Evolutionary conservation across 2,113 vertebrate species (phyloP).

Genomic region (Hydrolagus affinis): DNA sequence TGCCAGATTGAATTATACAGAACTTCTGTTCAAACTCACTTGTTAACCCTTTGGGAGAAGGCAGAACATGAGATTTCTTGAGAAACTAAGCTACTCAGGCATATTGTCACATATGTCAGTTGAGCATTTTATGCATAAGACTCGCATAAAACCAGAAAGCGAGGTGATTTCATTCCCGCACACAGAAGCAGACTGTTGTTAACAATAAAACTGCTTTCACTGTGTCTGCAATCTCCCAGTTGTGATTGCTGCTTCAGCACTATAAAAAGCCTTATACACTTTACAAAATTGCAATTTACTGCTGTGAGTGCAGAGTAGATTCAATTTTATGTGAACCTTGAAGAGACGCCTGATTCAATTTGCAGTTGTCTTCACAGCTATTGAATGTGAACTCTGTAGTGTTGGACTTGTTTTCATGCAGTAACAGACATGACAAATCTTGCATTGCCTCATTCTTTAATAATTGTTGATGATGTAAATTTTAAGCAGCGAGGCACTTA

Average conservation of each 20-base stretch:
- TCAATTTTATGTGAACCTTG: constrained; percentile 31
- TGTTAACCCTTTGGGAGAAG: constrained; percentile 18
- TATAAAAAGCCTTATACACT: constrained; percentile 23
- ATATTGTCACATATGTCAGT: background rate
- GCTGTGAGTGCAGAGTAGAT: constrained; percentile 21
- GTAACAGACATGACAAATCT: background rate
- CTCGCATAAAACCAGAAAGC: background rate
- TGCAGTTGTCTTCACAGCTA: constrained; percentile 32
- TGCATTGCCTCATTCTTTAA: background rate
- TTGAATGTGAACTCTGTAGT: constrained; percentile 21
- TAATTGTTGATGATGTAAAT: background rate
- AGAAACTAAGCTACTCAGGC: background rate
- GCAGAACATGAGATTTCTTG: constrained; percentile 3
- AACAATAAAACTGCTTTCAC: constrained; percentile 25
- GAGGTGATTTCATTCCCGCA: constrained; percentile 7
- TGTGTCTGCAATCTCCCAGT: constrained; percentile 7
- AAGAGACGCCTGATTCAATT: constrained; percentile 34
- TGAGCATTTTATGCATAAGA: background rate
- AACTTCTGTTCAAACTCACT: background rate
- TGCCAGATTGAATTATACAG: constrained; percentile 15
- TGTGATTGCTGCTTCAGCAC: constrained; percentile 31
- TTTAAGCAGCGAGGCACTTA: background rate
- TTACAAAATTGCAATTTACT: constrained; percentile 34
- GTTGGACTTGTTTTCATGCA: background rate
- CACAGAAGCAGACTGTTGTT: background rate